Percentiles rank a stretch among this genome's conserved stretches.
These are phyloP conservation scores for Lethrus apterus DNA, from an alignment of 1,140 invertebrate species.

Conservation along the genomic window DNA sequence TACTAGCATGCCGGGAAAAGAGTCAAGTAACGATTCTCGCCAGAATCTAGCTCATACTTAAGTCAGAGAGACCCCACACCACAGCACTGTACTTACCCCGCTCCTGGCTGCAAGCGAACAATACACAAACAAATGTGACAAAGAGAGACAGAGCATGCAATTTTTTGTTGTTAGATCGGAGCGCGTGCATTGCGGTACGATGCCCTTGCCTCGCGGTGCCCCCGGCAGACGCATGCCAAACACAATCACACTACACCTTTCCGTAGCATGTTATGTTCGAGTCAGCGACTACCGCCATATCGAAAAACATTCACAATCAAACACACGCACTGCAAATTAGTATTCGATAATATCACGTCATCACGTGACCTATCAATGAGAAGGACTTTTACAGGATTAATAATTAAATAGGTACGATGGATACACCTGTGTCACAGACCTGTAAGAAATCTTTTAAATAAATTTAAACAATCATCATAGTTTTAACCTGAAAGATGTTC, in stretches of 20 bases:
- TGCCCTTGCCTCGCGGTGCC: conserved; percentile 33
- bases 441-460: too few species aligned
- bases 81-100: conserved; percentile 31
- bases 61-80: conserved; percentile 24
- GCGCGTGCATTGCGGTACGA: conserved; percentile 34
- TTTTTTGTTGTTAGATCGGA: conserved; percentile 27
- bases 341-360: too few species aligned
- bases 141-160: conserved; percentile 27
- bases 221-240: conserved; percentile 27
- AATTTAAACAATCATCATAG: too few species aligned
- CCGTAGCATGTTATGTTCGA: conserved; percentile 16
- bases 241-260: conserved; percentile 18
- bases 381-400: too few species aligned
- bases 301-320: too few species aligned
- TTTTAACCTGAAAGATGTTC: too few species aligned
- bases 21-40: conserved; percentile 42
- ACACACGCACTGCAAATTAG: too few species aligned
- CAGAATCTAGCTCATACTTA: conserved; percentile 23
- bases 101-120: conserved; percentile 31
- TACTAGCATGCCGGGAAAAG: conserved; percentile 56
- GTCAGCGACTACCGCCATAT: conserved; percentile 2
- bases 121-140: conserved; percentile 26
- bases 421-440: too few species aligned
- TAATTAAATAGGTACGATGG: too few species aligned
- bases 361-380: too few species aligned